A percentile compares a stretch with the other conserved stretches of the same genome.
These are phyloP conservation scores for Pitta sordida DNA, from an alignment of 2,113 vertebrate genomes.

Conservation along the genomic window DNA sequence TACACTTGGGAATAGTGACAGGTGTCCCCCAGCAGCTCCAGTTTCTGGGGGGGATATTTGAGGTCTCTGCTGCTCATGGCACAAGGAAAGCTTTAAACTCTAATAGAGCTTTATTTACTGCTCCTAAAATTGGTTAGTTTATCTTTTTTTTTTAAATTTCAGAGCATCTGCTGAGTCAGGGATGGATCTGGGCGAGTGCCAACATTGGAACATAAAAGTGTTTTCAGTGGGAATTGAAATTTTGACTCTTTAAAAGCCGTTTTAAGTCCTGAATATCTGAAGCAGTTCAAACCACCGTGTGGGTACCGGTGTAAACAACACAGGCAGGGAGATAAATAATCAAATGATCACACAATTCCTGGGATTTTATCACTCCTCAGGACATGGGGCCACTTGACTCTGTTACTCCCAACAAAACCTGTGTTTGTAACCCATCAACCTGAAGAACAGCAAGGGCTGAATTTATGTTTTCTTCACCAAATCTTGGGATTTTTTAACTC, in stretches of 20 bases:
- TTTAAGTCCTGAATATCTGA: background rate
- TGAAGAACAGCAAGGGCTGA: background rate
- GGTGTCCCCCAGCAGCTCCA: background rate
- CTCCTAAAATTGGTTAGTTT: background rate
- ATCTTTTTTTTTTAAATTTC: background rate
- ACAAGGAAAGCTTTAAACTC: background rate
- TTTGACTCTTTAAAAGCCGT: background rate
- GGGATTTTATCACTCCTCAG: background rate
- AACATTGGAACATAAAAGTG: background rate
- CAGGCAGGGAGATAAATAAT: background rate
- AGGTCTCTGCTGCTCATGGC: background rate
- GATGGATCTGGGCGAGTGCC: background rate
- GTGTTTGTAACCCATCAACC: background rate
- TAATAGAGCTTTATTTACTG: too few relatives aligned
- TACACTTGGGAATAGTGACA: background rate
- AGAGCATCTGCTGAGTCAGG: background rate
- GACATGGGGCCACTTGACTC: background rate
- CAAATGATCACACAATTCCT: fast-evolving
- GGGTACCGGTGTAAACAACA: background rate
- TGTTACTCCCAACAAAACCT: background rate
- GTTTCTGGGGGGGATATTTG: background rate
- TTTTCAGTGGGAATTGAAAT: background rate
- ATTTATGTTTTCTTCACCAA: background rate
- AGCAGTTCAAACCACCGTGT: background rate
- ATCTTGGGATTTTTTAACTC: background rate